These are phyloP conservation scores for Seladonia tumulorum DNA, from an alignment of 2,888 invertebrate species.

Conservation along the genomic window DNA sequence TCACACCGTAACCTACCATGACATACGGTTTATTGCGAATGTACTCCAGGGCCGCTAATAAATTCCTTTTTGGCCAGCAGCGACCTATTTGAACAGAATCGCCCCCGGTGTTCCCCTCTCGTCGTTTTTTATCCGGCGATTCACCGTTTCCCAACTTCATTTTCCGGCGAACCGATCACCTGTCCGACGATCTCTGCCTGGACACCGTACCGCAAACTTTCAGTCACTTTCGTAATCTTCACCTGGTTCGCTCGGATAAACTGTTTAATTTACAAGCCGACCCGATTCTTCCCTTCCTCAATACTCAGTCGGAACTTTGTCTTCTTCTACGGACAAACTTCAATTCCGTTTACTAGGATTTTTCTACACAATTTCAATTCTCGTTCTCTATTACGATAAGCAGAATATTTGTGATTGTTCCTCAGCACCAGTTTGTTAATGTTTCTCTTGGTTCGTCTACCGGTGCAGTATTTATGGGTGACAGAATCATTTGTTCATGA, in stretches of 20 bases:
- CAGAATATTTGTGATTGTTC: too few relatives aligned
- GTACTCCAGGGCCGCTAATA: constrained; percentile 79
- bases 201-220: not conserved
- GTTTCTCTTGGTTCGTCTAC: too few relatives aligned
- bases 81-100: constrained; percentile 61
- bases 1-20: constrained; percentile 76
- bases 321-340: not conserved
- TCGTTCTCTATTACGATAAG: not conserved
- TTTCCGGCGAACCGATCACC: constrained; percentile 27
- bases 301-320: too few relatives aligned
- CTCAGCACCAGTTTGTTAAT: not conserved
- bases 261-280: not conserved
- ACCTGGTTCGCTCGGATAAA: not conserved
- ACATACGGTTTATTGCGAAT: constrained; percentile 83
- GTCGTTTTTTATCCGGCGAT: constrained; percentile 29
- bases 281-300: too few relatives aligned
- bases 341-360: not conserved
- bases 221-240: not conserved
- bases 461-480: not conserved
- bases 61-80: constrained; percentile 77
- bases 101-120: constrained; percentile 1
- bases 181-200: not conserved
- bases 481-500: too few relatives aligned
- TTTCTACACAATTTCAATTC: not conserved
- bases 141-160: constrained; percentile 53